These are phyloP conservation scores for Drosophila nr. fundita DNA, from an alignment of 2,888 invertebrate genomes.

Conservation along the genomic window DNA sequence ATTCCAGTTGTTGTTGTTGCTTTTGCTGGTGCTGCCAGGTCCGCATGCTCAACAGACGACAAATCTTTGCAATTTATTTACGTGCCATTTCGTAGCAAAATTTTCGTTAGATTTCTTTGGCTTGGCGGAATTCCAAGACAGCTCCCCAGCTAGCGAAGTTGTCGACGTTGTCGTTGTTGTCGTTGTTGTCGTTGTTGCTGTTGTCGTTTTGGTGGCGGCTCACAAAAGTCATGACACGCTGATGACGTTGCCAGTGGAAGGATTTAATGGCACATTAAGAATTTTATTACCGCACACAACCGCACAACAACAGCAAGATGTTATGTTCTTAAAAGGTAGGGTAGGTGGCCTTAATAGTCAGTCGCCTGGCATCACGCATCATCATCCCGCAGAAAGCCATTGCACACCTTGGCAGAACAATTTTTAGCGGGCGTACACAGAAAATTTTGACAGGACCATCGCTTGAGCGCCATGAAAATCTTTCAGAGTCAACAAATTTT, in stretches of 20 bases:
- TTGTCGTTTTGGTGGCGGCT: constrained; percentile 48
- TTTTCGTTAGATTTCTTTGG: constrained; percentile 75
- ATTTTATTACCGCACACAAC: constrained; percentile 82
- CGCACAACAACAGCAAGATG: constrained; percentile 39
- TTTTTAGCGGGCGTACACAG: constrained; percentile 72
- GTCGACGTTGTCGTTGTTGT: constrained; percentile 37
- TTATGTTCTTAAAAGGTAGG: constrained; percentile 10
- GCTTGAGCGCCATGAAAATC: constrained; percentile 67
- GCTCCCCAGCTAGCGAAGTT: constrained; percentile 33
- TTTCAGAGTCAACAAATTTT: constrained; percentile 71
- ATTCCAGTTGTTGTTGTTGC: constrained; percentile 18
- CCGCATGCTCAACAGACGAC: constrained; percentile 63
- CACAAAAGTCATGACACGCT: constrained; percentile 77
- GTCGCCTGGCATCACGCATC: constrained; percentile 45
- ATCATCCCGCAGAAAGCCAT: constrained; percentile 29
- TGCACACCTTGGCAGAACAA: constrained; percentile 69
- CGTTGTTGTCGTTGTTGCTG: constrained; percentile 4
- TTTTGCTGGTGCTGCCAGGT: constrained; percentile 30
- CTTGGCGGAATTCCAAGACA: constrained; percentile 75
- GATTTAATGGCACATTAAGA: constrained; percentile 85
- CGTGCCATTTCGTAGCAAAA: constrained; percentile 77
- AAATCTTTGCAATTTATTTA: constrained; percentile 81
- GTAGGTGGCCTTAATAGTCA: constrained; percentile 57
- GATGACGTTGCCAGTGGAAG: constrained; percentile 79
- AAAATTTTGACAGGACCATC: constrained; percentile 69